Conservation (phyloP, 2,113 vertebrate species). For the Eptesicus fuscus region DNA sequence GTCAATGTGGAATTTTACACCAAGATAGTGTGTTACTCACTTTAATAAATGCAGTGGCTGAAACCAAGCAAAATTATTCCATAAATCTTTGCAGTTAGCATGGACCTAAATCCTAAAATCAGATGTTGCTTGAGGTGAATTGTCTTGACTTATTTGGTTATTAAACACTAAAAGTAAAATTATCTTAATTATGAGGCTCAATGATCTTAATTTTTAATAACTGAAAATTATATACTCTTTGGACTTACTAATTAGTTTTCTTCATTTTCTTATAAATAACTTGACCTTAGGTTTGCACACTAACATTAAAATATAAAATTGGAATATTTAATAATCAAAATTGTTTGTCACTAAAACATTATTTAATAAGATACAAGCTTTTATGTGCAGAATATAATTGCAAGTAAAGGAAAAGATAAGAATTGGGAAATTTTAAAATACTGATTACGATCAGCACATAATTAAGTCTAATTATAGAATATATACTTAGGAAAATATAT, state of each 20-base stretch:
- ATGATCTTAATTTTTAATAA: constrained; percentile 32
- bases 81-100: not conserved
- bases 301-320: constrained; percentile 43
- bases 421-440: not conserved
- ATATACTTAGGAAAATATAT: not conserved
- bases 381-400: not conserved
- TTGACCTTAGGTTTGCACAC: constrained; percentile 3
- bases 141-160: not conserved
- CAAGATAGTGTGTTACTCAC: not conserved
- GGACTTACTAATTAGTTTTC: not conserved
- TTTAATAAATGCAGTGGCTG: not conserved
- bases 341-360: constrained; percentile 14
- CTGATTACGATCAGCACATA: constrained; percentile 16
- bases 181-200: constrained; percentile 28
- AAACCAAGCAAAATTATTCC: not conserved
- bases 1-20: not conserved
- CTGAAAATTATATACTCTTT: constrained; percentile 31
- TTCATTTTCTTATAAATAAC: constrained; percentile 23
- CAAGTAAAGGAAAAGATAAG: constrained; percentile 3
- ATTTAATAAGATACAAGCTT: not conserved
- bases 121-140: not conserved
- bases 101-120: not conserved
- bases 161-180: constrained; percentile 31
- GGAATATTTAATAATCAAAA: constrained; percentile 32
- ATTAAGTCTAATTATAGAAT: not conserved